Conservation (phyloP, 2,113 vertebrate species). For the Morone chrysops region DNA sequence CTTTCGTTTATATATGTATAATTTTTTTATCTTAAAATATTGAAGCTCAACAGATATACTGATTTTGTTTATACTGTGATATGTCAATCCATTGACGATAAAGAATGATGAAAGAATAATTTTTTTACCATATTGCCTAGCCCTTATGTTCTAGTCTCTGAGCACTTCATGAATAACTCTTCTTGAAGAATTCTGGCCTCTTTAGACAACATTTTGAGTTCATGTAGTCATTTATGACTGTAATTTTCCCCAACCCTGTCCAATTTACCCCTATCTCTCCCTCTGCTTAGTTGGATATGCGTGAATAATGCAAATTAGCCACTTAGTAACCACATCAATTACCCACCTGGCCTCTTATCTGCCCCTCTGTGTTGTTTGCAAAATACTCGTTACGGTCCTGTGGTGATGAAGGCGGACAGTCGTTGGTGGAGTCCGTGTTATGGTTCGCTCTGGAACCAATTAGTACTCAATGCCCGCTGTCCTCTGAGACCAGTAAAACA, state of each 20-base stretch:
- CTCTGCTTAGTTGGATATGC: conserved; percentile 82
- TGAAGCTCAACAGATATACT: no score
- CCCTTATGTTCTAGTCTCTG: conserved; percentile 18
- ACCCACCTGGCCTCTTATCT: conserved; percentile 96
- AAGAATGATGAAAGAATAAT: neutral
- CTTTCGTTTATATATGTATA: no score
- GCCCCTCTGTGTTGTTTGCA: conserved; percentile 94
- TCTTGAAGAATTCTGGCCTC: conserved; percentile 83
- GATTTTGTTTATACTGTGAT: no score
- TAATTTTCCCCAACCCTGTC: conserved; percentile 48
- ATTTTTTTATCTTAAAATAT: no score
- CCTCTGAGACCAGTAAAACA: conserved; percentile 85
- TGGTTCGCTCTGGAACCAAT: conserved; percentile 97
- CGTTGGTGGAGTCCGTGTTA: conserved; percentile 85
- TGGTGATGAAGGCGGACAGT: conserved; percentile 90
- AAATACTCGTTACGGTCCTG: conserved; percentile 92
- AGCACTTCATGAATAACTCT: conserved; percentile 89
- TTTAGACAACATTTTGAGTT: conserved; percentile 75
- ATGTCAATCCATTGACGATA: neutral
- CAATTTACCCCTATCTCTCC: conserved; percentile 82
- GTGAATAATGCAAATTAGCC: conserved; percentile 98
- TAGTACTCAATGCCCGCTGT: conserved; percentile 86
- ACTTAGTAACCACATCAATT: conserved; percentile 99
- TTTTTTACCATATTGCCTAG: neutral
- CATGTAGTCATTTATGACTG: conserved; percentile 87